Conservation (phyloP, 2,797 vertebrate species). For the Lutjanus argentimaculatus region DNA sequence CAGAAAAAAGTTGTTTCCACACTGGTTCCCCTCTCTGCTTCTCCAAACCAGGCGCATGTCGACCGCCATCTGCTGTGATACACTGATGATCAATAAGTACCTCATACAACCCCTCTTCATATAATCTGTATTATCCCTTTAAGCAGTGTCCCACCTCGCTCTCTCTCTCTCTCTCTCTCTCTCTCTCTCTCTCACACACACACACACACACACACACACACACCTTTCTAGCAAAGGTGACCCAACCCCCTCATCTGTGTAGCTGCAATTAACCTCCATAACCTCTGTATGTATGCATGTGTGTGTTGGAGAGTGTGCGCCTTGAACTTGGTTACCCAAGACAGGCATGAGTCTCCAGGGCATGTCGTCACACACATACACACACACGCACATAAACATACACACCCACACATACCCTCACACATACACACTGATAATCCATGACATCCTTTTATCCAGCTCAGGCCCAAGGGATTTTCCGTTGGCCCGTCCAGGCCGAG, state of each 20-base stretch:
- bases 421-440: constrained; percentile 69
- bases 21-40: too few species aligned
- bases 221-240: constrained; percentile 73
- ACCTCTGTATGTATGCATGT: constrained; percentile 49
- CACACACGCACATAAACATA: constrained; percentile 19
- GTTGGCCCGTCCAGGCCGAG: constrained; percentile 52
- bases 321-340: constrained; percentile 66
- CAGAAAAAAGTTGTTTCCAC: too few species aligned
- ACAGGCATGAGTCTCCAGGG: constrained; percentile 53
- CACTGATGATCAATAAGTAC: too few species aligned
- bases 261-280: constrained; percentile 84
- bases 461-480: constrained; percentile 78
- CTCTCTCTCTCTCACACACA: not conserved
- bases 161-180: too few species aligned
- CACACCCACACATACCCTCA: constrained; percentile 28
- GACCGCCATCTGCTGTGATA: too few species aligned
- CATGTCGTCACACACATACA: constrained; percentile 33
- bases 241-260: constrained; percentile 77
- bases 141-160: constrained; percentile 20
- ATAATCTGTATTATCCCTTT: too few species aligned
- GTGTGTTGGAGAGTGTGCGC: constrained; percentile 40
- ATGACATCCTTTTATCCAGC: constrained; percentile 80
- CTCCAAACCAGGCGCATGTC: too few species aligned
- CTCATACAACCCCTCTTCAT: too few species aligned
- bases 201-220: constrained; percentile 19